A percentile compares a stretch with the other conserved stretches of the same genome.
phyloP scores from a whole-genome alignment of 64 coral and sea anemone species.

The Montipora capricornis region DNA sequence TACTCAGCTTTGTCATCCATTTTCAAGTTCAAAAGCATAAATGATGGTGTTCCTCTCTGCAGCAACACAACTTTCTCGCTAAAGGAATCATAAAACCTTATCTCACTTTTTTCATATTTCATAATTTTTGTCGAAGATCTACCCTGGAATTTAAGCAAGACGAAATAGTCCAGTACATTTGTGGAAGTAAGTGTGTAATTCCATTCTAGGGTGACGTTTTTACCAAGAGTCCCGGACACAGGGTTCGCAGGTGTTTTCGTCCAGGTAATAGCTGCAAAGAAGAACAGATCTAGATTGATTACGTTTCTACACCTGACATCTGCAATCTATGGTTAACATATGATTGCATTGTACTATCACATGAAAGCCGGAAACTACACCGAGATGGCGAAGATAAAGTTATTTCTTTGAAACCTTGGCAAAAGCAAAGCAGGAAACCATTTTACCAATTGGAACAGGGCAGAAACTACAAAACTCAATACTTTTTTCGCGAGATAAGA shows the following conservation, averaged over 20 bases:
- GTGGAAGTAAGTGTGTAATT: not conserved
- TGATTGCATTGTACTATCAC: too few species aligned
- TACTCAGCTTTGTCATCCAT: not conserved
- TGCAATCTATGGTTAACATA: too few species aligned
- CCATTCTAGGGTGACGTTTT: constrained; percentile 6
- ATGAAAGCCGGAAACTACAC: too few species aligned
- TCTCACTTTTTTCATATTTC: not conserved
- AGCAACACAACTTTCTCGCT: not conserved
- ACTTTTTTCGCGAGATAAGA: too few species aligned
- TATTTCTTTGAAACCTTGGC: too few species aligned
- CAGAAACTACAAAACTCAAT: too few species aligned
- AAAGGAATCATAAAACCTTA: not conserved
- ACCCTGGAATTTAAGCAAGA: not conserved
- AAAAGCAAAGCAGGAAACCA: too few species aligned
- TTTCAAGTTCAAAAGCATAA: not conserved
- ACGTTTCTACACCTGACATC: too few species aligned
- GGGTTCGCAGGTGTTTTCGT: not conserved
- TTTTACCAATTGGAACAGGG: too few species aligned
- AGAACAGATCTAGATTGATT: not conserved
- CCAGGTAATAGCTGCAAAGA: constrained; percentile 6
- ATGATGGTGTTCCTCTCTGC: not conserved
- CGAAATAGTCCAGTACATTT: not conserved
- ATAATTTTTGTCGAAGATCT: not conserved
- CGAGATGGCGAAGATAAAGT: too few species aligned
- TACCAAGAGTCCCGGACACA: not conserved